Conservation (phyloP, 2,113 vertebrate species). For the Sorex araneus region DNA sequence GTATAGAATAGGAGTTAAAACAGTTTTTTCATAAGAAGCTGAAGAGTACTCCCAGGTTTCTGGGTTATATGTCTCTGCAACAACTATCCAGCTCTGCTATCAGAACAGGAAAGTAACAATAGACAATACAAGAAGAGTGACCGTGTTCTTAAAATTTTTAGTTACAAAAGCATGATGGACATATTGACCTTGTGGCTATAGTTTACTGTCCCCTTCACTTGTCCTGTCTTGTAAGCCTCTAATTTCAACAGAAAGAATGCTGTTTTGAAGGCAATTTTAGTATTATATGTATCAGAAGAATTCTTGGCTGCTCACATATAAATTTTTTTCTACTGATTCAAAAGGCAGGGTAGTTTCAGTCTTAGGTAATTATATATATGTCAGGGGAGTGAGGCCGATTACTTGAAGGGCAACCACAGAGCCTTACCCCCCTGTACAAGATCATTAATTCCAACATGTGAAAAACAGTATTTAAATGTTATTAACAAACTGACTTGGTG, state of each 20-base stretch:
- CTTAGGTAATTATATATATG: not conserved
- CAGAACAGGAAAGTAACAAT: not conserved
- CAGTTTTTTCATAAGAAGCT: not conserved
- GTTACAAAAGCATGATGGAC: not conserved
- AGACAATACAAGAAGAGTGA: not conserved
- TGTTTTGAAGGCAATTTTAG: conserved; percentile 6
- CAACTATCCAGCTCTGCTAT: not conserved
- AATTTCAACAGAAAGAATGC: not conserved
- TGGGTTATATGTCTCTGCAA: not conserved
- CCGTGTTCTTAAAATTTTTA: conserved; percentile 19
- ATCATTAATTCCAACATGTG: not conserved
- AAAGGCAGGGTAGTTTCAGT: conserved; percentile 14
- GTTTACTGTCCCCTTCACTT: not conserved
- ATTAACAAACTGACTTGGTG: not conserved
- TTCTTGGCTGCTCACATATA: not conserved
- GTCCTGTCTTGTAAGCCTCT: not conserved
- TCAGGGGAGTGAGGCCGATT: too few relatives aligned
- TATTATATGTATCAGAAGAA: not conserved
- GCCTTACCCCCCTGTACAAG: not conserved
- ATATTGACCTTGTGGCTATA: not conserved
- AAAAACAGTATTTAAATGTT: conserved; percentile 3
- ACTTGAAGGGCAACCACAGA: not conserved
- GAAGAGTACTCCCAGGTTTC: not conserved
- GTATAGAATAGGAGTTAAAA: not conserved
- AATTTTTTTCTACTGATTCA: not conserved